Evolutionary conservation across 37 sponge, comb jelly and placozoan species (phyloP), one percentile per base, ranked within the genome.

Genomic region (Amphimedon queenslandica): DNA sequence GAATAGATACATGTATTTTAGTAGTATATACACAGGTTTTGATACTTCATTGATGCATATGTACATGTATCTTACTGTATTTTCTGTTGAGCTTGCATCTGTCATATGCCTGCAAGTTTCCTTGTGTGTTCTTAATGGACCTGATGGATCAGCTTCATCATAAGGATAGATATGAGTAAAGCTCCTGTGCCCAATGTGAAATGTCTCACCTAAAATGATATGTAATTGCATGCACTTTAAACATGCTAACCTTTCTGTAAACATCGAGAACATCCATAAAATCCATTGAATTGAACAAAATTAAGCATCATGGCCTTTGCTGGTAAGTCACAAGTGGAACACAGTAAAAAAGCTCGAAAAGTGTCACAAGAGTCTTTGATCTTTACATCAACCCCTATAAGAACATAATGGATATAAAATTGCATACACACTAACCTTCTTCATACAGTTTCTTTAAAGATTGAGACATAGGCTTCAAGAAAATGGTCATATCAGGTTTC

Each of bases 401-500:
- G n/a, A n/a, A n/a, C n/a, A 47, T 47, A 18, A 47, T 47, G 53
- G n/a, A 63, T 23, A 8, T 27, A 66, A 41, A 40, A 40, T 5
- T 70, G 25, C 25, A 70, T 28, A 24, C 29, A 57, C 56, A 30
- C 36, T 18, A 40, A 75, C 77, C 83, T 43, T 75, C 70, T 37
- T 1, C 41, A 69, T 68, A 76, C 10, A 83, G 47, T 47, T 55
- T 68, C 8, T 39, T 28, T 43, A 83, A 27, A 32, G 76, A 37
- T 31, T 83, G 33, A 33, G 55, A 70, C 32, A 83, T 21, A 32
- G 72, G 77, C 47, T 70, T 69, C 37, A 83, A 43, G 25, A 83
- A 75, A 4, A 83, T 64, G 20, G 71, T n/a, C 83, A 83, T 83
- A 31, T 83, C 83, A 55, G 83, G 83, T 58, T 83, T 83, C 20